phyloP scores from a whole-genome alignment of 2,888 invertebrate species.

The Perizoma affinitatum region DNA sequence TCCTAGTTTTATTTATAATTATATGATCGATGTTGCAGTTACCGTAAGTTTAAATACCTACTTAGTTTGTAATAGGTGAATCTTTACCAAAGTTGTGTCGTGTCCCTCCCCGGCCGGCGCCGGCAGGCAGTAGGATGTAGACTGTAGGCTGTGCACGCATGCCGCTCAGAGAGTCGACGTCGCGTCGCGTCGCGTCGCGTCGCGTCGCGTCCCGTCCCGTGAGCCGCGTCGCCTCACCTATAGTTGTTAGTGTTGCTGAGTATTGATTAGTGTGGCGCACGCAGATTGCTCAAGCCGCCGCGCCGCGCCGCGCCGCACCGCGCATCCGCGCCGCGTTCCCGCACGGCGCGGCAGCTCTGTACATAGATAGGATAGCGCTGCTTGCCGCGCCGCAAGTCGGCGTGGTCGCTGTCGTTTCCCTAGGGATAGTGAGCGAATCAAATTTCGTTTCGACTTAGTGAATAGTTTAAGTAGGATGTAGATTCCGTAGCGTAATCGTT shows the following conservation, averaged over 20 bases:
- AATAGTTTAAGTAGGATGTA: constrained; percentile 79
- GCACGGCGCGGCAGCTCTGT: constrained; percentile 32
- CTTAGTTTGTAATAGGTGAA: constrained; percentile 75
- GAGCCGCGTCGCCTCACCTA: constrained; percentile 22
- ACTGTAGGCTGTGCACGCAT: constrained; percentile 68
- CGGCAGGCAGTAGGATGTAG: no score
- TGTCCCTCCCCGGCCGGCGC: constrained; percentile 42
- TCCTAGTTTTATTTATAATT: constrained; percentile 35
- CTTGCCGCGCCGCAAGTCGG: constrained; percentile 52
- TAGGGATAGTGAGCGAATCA: constrained; percentile 70
- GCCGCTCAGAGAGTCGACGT: constrained; percentile 56
- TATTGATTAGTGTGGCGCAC: constrained; percentile 46
- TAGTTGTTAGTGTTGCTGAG: constrained; percentile 55
- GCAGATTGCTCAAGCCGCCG: constrained; percentile 45
- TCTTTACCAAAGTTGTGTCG: constrained; percentile 78
- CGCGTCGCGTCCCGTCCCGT: constrained; percentile 9
- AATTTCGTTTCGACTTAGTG: constrained; percentile 79
- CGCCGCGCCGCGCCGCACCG: constrained; percentile 18
- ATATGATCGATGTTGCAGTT: constrained; percentile 71
- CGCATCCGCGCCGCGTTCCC: no score
- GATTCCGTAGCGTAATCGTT: constrained; percentile 80
- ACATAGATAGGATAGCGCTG: constrained; percentile 31
- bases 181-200: constrained; percentile 37
- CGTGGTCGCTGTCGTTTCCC: constrained; percentile 67
- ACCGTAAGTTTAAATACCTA: constrained; percentile 74